Evolutionary conservation across 1,140 invertebrate species (phyloP).

Genomic region (Drosophila miranda): DNA sequence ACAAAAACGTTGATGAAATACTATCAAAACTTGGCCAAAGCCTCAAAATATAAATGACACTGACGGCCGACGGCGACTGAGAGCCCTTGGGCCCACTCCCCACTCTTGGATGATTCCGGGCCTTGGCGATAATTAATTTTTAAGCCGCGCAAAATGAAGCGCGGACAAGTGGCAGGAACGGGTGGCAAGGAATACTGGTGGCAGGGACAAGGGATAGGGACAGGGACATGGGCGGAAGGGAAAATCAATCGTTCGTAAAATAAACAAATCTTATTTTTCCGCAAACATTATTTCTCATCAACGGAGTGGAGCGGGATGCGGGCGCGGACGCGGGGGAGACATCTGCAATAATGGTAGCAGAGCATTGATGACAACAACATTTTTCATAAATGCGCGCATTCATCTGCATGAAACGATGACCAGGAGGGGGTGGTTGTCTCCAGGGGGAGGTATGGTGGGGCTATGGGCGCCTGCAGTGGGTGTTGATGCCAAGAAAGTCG

Average conservation of each 20-base stretch:
- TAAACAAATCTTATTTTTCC: conserved; percentile 81
- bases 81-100: conserved; percentile 31
- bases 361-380: conserved; percentile 70
- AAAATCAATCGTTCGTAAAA: conserved; percentile 80
- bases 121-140: conserved; percentile 78
- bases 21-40: conserved; percentile 56
- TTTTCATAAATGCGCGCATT: conserved; percentile 79
- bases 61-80: conserved; percentile 33
- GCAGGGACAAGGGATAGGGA: not conserved
- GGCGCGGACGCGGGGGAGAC: conserved; percentile 10
- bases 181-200: not conserved
- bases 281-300: conserved; percentile 80
- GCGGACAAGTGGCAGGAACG: conserved; percentile 45
- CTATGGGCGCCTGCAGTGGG: not conserved
- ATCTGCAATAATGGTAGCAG: conserved; percentile 47
- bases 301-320: conserved; percentile 12
- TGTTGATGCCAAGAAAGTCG: conserved; percentile 8
- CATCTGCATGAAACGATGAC: conserved; percentile 72
- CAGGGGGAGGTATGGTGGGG: not conserved
- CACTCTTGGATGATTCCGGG: conserved; percentile 15
- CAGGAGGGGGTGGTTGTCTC: not conserved
- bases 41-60: conserved; percentile 65
- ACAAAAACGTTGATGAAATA: conserved; percentile 69
- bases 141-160: conserved; percentile 78
- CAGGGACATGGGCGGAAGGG: conserved; percentile 1